Conservation (phyloP, 2,888 invertebrate genomes). For the Pristionchus entomophagus region DNA sequence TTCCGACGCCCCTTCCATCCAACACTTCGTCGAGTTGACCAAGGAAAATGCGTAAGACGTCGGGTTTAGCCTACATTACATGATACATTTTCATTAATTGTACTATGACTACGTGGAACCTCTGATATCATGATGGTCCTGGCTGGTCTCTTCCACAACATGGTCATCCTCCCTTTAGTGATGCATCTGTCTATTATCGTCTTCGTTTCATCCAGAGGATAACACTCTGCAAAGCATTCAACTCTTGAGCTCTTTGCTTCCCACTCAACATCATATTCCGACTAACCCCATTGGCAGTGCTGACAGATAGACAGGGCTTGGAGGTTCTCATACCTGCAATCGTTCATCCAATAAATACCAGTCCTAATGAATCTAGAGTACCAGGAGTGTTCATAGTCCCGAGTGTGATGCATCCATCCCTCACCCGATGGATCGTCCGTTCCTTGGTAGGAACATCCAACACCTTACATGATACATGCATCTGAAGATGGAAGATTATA, state of each 20-base stretch:
- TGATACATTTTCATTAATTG: not conserved
- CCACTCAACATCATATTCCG: not conserved
- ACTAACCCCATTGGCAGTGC: conserved; percentile 18
- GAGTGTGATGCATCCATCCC: not conserved
- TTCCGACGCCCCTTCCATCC: not conserved
- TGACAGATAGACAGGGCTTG: not conserved
- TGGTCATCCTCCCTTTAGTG: not conserved
- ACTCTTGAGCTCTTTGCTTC: not conserved
- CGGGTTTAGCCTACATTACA: not conserved
- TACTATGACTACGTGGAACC: too few species aligned
- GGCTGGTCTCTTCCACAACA: not conserved
- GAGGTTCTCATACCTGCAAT: not conserved
- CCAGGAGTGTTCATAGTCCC: not conserved
- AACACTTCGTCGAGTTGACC: not conserved
- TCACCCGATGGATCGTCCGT: not conserved
- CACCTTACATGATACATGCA: conserved; percentile 9
- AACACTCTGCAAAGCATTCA: too few species aligned
- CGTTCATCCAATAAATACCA: not conserved
- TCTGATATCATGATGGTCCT: not conserved
- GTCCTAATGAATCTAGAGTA: not conserved
- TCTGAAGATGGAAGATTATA: not conserved
- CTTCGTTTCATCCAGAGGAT: not conserved
- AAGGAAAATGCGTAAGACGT: not conserved
- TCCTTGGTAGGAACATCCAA: not conserved
- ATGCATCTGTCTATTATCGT: not conserved